These are phyloP conservation scores for Plutomurus gul DNA, from an alignment of 1,140 invertebrate species.

Conservation along the genomic window DNA sequence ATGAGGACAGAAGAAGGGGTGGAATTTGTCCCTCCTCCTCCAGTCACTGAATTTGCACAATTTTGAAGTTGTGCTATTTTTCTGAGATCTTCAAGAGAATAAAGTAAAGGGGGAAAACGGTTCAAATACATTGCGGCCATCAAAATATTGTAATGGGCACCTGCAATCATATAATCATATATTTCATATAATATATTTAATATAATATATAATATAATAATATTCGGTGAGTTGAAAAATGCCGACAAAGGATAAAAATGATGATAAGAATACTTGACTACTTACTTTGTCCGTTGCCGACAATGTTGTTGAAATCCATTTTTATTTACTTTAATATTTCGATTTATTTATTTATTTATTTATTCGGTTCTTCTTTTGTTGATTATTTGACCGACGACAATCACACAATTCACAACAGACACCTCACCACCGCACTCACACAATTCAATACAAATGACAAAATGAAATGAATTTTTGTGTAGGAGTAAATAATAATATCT, in stretches of 20 bases:
- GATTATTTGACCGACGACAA: background rate
- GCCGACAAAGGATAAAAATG: background rate
- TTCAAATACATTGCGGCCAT: constrained; percentile 38
- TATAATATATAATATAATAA: background rate
- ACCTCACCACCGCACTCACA: too few relatives aligned
- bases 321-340: background rate
- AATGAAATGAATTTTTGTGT: too few relatives aligned
- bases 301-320: constrained; percentile 1
- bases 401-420: background rate
- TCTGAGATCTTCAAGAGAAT: constrained; percentile 35
- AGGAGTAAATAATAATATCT: background rate
- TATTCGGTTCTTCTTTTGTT: background rate
- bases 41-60: background rate
- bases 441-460: too few relatives aligned
- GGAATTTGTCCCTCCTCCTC: background rate
- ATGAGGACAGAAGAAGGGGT: background rate
- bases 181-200: background rate
- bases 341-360: too few relatives aligned
- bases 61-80: constrained; percentile 19
- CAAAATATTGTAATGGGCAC: background rate
- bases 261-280: too few relatives aligned
- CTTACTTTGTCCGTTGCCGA: background rate
- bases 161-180: too few relatives aligned
- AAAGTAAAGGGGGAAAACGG: constrained; percentile 34
- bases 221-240: background rate